Evolutionary conservation across 2,113 vertebrate genomes (phyloP), one percentile per base, ranked within the genome.

Genomic region (Notothenia rossii): DNA sequence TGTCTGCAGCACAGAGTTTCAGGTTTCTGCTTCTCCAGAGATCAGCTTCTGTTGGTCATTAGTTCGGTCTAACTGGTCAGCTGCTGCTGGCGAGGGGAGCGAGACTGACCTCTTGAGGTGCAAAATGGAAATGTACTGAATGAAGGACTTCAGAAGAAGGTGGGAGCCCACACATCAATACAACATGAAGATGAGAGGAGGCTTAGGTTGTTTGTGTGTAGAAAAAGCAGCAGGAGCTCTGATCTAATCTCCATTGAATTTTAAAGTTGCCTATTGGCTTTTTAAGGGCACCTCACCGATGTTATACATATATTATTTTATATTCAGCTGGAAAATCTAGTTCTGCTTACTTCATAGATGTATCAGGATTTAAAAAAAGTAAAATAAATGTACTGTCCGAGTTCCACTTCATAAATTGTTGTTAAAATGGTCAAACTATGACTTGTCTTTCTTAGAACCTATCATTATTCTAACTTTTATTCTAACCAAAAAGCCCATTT

Each of bases 21-120:
- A 50, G 51, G 12, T 60, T 70, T 12, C 0, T 7, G 45, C 45
- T 20, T 46, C 48, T 36, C 62, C 15, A 56, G 13, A n/a, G 29
- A 60, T 3, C 54, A 14, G 13, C 49, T 29, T 58, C 46, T 45
- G 67, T 1, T 79, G 81, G 77, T 77, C 75, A 71, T 67, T 15
- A 3, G 75, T 10, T 56, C 11, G 67, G 17, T 40, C 36, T 40
- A 40, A 6, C 7, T 87, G 90, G 86, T 65, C 85, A 81, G 66
- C n/a, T 9, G 17, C 67, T 58, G 75, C 84, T 53, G 63, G 87
- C 68, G 68, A 63, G 84, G 86, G 79, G 93, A 75, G 62, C 69
- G 61, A 91, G 86, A 83, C 90, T 94, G 93, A 92, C 94, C 92
- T 85, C 93, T 95, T 55, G 88, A 94, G 94, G 94, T 72, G 7